Evolutionary conservation across 1,140 invertebrate species (phyloP).

Genomic region (Hesperophylax magnus): DNA sequence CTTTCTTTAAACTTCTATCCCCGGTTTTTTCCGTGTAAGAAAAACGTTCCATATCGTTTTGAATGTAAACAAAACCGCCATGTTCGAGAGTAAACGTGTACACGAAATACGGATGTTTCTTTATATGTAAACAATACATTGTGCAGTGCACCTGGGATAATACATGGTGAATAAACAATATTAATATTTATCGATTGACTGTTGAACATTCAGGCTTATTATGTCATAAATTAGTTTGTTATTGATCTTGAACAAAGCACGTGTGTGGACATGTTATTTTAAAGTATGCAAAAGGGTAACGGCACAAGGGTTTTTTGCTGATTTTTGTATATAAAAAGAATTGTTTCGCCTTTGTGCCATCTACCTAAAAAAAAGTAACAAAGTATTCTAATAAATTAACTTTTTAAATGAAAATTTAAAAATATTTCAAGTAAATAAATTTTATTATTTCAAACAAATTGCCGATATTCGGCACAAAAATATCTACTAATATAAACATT

Average conservation of each 20-base stretch:
- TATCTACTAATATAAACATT: too few species aligned
- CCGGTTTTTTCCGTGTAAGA: too few species aligned
- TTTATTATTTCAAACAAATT: slow-evolving; percentile 14
- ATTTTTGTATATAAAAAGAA: slow-evolving; percentile 30
- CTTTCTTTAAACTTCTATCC: not conserved
- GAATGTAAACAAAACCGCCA: not conserved
- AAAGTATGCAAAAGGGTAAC: not conserved
- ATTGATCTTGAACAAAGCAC: not conserved
- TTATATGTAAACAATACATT: slow-evolving; percentile 21
- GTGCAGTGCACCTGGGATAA: slow-evolving; percentile 19
- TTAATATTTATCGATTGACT: not conserved
- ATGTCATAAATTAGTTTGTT: not conserved
- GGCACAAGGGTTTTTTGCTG: not conserved
- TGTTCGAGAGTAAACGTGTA: not conserved
- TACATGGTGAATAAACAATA: not conserved
- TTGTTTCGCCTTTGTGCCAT: slow-evolving; percentile 4
- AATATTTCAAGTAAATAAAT: slow-evolving; percentile 9
- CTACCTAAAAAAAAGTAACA: not conserved
- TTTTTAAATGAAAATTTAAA: not conserved
- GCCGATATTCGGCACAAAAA: slow-evolving; percentile 10
- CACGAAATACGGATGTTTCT: slow-evolving; percentile 17
- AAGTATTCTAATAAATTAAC: not conserved
- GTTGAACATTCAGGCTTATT: not conserved
- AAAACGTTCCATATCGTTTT: too few species aligned
- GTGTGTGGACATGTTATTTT: not conserved